Base-by-base conservation (phyloP, 2,113 vertebrate species). In the Eurypyga helias region DNA sequence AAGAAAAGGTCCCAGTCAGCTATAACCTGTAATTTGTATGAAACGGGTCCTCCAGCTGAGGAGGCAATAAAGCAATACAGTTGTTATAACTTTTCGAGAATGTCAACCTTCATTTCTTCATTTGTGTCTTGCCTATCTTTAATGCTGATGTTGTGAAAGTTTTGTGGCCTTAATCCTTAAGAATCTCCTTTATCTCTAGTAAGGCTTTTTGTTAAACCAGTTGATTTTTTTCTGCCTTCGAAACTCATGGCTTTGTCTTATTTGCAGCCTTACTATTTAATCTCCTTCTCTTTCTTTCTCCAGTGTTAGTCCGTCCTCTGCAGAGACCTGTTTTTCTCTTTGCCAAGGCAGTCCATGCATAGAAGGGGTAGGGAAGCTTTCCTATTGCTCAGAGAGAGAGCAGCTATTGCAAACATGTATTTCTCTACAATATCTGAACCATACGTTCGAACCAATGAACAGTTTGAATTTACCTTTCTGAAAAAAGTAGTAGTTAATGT, bases 141-240 rank as follows among this genome's bases (percentile, higher is more conserved):
- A 65, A 52, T 67, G 19, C 61, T 33, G 7, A 24, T 15, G 0
- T 55, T 66, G 3, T 51, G 29, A 38, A 54, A 38, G 24, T 80
- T 86, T 62, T 79, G 29, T 64, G 61, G 20, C 12, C 45, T 52
- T 65, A 65, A 78, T 62, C 17, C 13, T 34, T 54, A 60, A 69
- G 31, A 66, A 45, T 70, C 41, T 70, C 6, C 15, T 48, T 77
- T 58, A 49, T 57, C 29, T 66, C 16, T 61, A 28, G 31, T 29
- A 52, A 70, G 9, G 14, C 13, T 76, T 88, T 72, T 80, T 60
- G 10, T 80, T 95, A 57, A 78, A 87, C 20, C 7, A 16, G 7
- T 51, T 25, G 13, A 60, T 70, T 96, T 83, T 93, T 41, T 73
- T 64, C 24, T 62, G 58, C 67, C 25, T 75, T 93, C 52, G 91